phyloP scores from a whole-genome alignment of 1,140 invertebrate species.

The Ditylenchus dipsaci region DNA sequence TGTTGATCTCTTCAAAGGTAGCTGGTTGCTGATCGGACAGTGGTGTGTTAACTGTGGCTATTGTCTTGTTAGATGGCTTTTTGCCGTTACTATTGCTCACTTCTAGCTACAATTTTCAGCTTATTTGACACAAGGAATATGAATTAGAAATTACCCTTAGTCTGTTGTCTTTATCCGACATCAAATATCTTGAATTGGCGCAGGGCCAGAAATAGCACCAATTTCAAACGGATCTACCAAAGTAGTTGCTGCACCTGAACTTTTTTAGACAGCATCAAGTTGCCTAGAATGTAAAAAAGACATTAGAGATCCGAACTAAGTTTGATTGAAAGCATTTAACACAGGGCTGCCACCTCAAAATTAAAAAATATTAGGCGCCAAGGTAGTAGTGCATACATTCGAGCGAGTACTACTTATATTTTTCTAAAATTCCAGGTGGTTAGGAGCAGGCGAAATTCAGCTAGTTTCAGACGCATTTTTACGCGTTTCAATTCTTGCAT shows the following conservation, averaged over 20 bases:
- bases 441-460: too few species aligned
- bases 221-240: conserved; percentile 2
- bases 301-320: background rate
- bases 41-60: conserved; percentile 4
- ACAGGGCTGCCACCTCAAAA: too few species aligned
- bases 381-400: too few species aligned
- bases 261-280: conserved; percentile 7
- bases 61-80: conserved; percentile 1
- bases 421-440: too few species aligned
- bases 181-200: conserved; percentile 7
- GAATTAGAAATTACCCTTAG: conserved; percentile 22
- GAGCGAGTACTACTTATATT: too few species aligned
- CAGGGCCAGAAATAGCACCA: background rate
- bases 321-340: conserved; percentile 2
- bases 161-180: conserved; percentile 36
- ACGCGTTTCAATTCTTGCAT: too few species aligned
- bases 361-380: too few species aligned
- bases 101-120: background rate
- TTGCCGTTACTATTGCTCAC: background rate
- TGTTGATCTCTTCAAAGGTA: conserved; percentile 36
- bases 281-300: conserved; percentile 4
- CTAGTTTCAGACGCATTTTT: too few species aligned
- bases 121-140: background rate
- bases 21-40: conserved; percentile 1
- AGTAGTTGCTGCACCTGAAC: background rate